Evolutionary conservation across 1,140 invertebrate genomes (phyloP), one percentile per base, ranked within the genome.

Genomic region (Sarcophaga peregrina): DNA sequence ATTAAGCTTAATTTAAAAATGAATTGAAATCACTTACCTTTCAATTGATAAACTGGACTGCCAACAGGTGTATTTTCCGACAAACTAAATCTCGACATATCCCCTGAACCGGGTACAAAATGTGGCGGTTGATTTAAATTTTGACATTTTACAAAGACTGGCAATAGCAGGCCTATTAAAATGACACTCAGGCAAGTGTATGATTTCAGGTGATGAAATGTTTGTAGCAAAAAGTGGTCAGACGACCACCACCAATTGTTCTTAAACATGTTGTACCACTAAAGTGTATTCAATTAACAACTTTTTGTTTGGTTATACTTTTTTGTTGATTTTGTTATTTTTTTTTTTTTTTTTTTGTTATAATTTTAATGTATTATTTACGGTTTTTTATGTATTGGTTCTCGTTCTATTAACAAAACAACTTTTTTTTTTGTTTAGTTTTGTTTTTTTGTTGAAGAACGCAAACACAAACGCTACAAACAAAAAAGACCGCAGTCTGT

Each of bases 21-120:
- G 20, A 80, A 80, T 46, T 10, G 1, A 5, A 10, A 15, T 20
- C 50, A 87, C 86, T 86, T 89, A 91, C 94, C 95, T 91, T 93
- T 93, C 7, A 95, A 92, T 83, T 94, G 94, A 90, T 96, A 96
- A 25, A 96, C 94, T 0, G 95, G 93, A 50, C 94, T 93, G 25
- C 95, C 95, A 9, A 95, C 94, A 62, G 92, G 92, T 3, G 95
- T 96, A 84, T 96, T 93, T 89, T 96, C 96, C 9, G 93, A 92
- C n/a, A 96, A 88, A 48, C 93, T 93, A 85, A 96, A 93, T 58
- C 93, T 91, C 5, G 93, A 93, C 95, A 96, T 96, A 85, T 96
- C 95, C 7, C 95, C 95, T 8, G 90, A 90, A 50, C 94, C 94
- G 37, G 94, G 92, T 8, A 95, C 90, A 87, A 96, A 96, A 84